Conservation (phyloP, 1,140 invertebrate species). For the Listronotus bonariensis region DNA sequence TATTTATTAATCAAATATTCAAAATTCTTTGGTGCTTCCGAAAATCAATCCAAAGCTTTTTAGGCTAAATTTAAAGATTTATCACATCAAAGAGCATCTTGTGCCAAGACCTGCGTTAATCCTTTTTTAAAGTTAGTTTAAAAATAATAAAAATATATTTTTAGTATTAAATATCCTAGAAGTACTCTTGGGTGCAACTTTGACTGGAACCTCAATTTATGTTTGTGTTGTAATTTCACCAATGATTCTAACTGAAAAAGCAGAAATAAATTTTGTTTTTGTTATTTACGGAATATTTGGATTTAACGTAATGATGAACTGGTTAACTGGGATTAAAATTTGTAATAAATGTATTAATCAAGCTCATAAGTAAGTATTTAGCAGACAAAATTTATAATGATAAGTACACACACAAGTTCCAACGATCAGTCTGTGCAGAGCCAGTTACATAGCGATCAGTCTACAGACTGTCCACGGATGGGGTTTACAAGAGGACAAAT, state of each 20-base stretch:
- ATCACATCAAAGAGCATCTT: no score
- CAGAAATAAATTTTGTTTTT: conserved; percentile 53
- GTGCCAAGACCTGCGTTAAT: no score
- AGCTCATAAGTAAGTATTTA: conserved; percentile 48
- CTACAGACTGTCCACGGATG: no score
- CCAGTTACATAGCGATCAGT: no score
- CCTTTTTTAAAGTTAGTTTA: no score
- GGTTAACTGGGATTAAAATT: conserved; percentile 50
- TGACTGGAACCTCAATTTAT: conserved; percentile 46
- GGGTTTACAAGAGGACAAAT: no score
- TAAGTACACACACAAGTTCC: no score
- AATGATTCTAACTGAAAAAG: conserved; percentile 48
- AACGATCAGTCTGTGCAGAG: not conserved
- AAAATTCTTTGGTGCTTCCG: no score
- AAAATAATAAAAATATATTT: conserved; percentile 5
- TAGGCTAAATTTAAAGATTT: no score
- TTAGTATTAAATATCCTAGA: conserved; percentile 43
- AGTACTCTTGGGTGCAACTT: conserved; percentile 42
- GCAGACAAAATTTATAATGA: no score
- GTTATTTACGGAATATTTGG: conserved; percentile 50
- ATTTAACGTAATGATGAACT: conserved; percentile 47
- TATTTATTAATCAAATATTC: not conserved
- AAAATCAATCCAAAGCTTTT: no score
- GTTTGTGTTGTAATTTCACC: conserved; percentile 45
- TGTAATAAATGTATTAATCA: conserved; percentile 48